phyloP scores from a whole-genome alignment of 2,797 vertebrate species.

The Crenuchus spilurus region DNA sequence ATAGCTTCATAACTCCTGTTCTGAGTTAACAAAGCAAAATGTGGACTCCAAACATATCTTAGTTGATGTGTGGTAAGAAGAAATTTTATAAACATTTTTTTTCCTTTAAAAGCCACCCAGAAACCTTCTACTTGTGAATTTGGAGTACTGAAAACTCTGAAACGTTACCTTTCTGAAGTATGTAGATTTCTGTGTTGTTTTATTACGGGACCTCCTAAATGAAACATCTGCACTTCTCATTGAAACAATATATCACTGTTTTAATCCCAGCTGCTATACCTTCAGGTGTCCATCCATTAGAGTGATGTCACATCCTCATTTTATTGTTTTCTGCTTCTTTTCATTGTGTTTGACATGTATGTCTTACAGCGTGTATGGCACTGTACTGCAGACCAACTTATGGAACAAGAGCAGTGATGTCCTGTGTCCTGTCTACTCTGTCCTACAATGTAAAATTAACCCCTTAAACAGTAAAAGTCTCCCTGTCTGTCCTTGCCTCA shows the following conservation, averaged over 20 bases:
- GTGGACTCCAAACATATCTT: no score
- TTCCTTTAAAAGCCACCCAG: no score
- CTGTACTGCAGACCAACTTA: neutral
- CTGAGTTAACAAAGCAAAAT: no score
- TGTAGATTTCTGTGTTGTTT: neutral
- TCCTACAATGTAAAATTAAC: neutral
- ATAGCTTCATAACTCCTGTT: no score
- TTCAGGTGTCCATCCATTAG: slow-evolving; percentile 38
- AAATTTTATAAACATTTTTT: no score
- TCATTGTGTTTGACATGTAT: slow-evolving; percentile 10
- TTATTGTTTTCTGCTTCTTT: slow-evolving; percentile 33
- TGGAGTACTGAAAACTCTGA: no score
- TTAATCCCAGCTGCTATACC: slow-evolving; percentile 28
- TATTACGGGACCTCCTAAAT: neutral
- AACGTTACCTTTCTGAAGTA: neutral
- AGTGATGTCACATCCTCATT: slow-evolving; percentile 48
- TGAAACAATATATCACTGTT: slow-evolving; percentile 36
- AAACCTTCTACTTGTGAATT: no score
- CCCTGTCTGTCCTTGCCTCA: neutral
- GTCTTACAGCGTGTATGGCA: neutral
- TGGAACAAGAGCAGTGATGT: slow-evolving; percentile 28
- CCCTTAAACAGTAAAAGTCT: neutral
- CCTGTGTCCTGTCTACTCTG: neutral
- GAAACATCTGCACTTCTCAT: slow-evolving; percentile 12
- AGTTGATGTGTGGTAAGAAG: no score